Conservation (phyloP, 2,888 invertebrate genomes). For the Himalopsyche kuldschensis region DNA sequence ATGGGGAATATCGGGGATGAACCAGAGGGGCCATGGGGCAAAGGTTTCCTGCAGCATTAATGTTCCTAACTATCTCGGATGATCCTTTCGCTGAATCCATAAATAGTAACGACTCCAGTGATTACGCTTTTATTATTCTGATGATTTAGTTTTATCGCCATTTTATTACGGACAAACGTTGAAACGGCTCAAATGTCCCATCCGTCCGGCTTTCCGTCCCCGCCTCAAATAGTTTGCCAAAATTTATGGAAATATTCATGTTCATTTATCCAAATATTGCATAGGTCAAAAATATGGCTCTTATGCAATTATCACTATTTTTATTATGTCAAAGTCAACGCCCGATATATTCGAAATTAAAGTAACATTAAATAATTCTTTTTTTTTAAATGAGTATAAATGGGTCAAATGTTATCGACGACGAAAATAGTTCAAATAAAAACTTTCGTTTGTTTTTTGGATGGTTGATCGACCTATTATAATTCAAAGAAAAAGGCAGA, state of each 20-base stretch:
- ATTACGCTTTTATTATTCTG: slow-evolving; percentile 17
- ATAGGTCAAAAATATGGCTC: neutral
- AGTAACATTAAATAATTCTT: no score
- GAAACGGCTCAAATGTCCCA: slow-evolving; percentile 4
- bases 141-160: slow-evolving; percentile 14
- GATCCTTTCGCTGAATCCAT: slow-evolving; percentile 10
- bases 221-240: neutral
- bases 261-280: neutral
- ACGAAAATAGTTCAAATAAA: no score
- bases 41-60: slow-evolving; percentile 5
- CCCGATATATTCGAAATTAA: no score
- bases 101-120: slow-evolving; percentile 16
- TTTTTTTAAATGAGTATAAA: no score
- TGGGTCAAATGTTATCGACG: no score
- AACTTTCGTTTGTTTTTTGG: no score
- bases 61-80: slow-evolving; percentile 10
- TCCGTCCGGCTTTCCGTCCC: neutral
- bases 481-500: no score
- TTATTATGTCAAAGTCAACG: no score
- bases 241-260: neutral
- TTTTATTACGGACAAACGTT: slow-evolving; percentile 18
- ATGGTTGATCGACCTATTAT: no score
- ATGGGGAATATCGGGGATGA: neutral
- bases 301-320: no score
- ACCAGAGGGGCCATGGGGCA: neutral